A percentile compares a stretch with the other conserved stretches of the same genome.
Conservation (phyloP, 1,140 invertebrate genomes). For the Zaprionus ghesquierei region DNA sequence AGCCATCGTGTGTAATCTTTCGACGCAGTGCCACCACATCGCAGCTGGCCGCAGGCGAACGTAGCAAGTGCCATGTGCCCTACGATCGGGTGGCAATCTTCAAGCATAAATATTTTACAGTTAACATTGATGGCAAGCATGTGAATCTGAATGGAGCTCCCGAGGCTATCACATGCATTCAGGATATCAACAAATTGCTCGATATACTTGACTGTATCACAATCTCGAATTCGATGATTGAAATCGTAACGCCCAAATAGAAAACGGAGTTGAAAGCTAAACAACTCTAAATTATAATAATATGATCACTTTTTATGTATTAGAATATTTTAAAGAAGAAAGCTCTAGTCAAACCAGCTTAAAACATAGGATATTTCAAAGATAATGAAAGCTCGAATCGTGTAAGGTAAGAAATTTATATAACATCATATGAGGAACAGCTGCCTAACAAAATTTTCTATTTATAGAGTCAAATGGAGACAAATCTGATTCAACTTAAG, state of each 20-base stretch:
- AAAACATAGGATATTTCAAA: no score
- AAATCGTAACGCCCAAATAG: conserved; percentile 48
- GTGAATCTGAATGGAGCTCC: conserved; percentile 74
- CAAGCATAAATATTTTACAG: conserved; percentile 63
- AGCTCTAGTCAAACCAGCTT: neutral
- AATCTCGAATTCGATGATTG: conserved; percentile 59
- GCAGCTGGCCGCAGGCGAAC: conserved; percentile 8
- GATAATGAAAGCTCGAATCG: no score
- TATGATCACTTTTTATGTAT: neutral
- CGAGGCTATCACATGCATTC: conserved; percentile 32
- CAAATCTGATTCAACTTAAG: no score
- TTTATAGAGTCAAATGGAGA: no score
- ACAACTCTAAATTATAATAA: neutral
- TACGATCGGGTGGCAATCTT: conserved; percentile 79
- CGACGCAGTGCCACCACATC: conserved; percentile 22
- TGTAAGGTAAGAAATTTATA: neutral
- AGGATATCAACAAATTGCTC: conserved; percentile 70
- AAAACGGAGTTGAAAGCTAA: neutral
- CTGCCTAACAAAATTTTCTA: no score
- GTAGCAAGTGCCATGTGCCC: conserved; percentile 43
- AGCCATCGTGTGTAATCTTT: conserved; percentile 76
- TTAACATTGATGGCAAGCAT: conserved; percentile 77
- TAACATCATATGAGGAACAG: no score
- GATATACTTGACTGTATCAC: conserved; percentile 65
- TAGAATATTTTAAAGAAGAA: neutral